Conservation (phyloP, 2,888 invertebrate species). For the Diaphora mendica region DNA sequence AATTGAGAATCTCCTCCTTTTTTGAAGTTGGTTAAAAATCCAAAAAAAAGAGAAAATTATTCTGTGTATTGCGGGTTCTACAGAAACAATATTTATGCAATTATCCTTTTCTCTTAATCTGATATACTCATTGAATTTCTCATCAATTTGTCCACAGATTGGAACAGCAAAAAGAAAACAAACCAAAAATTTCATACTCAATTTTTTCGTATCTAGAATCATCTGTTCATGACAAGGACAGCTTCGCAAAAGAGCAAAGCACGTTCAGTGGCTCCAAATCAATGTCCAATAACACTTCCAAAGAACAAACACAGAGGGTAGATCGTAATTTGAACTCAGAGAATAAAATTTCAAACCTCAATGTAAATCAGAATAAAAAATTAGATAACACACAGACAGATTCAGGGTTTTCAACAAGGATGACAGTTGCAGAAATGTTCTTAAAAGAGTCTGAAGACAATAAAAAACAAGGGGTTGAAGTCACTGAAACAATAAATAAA, state of each 20-base stretch:
- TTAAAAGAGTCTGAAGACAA: constrained; percentile 77
- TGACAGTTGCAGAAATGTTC: constrained; percentile 82
- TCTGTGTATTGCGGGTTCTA: no score
- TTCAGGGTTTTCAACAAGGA: constrained; percentile 65
- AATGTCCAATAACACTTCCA: constrained; percentile 39
- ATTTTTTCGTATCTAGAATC: constrained; percentile 92
- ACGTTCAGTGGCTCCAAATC: constrained; percentile 80
- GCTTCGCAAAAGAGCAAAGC: constrained; percentile 81
- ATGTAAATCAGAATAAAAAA: neutral
- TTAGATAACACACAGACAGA: neutral
- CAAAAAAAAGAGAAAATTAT: no score
- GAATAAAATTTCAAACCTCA: constrained; percentile 15
- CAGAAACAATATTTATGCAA: no score
- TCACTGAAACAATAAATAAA: constrained; percentile 77
- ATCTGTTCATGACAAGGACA: constrained; percentile 85
- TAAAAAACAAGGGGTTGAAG: constrained; percentile 62
- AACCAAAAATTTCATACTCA: constrained; percentile 89
- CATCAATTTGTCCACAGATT: constrained; percentile 65
- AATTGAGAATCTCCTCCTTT: no score
- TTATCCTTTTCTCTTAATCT: neutral
- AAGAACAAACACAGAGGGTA: constrained; percentile 7
- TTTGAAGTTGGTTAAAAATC: no score
- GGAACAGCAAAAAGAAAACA: constrained; percentile 73
- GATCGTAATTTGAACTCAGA: constrained; percentile 12
- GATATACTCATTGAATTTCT: neutral